These are phyloP conservation scores for Branchipolynoe longqiensis DNA, from an alignment of 2,888 invertebrate species.

Conservation along the genomic window DNA sequence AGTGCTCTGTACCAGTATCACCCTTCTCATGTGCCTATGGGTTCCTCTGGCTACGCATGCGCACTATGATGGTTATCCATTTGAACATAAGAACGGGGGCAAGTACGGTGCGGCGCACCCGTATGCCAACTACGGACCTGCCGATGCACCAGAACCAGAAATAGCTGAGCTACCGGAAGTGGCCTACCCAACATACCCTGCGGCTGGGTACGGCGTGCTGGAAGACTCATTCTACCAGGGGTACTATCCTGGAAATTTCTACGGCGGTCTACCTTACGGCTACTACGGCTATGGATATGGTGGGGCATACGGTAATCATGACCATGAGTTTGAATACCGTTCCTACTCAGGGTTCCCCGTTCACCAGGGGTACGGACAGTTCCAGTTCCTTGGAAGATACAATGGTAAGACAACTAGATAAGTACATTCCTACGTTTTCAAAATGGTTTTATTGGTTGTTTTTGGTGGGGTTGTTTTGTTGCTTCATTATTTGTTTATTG, in stretches of 20 bases:
- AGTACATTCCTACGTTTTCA: too few relatives aligned
- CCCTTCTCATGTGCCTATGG: neutral
- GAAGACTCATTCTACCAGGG: neutral
- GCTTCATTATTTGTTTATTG: too few relatives aligned
- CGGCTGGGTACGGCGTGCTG: neutral
- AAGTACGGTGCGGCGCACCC: slow-evolving; percentile 25
- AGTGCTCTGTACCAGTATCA: neutral
- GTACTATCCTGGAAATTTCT: neutral
- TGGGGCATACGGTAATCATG: neutral
- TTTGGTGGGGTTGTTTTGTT: too few relatives aligned
- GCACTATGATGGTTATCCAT: slow-evolving; percentile 24
- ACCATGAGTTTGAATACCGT: slow-evolving; percentile 20
- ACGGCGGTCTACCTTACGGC: neutral
- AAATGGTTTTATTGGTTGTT: too few relatives aligned
- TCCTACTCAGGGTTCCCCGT: slow-evolving; percentile 28
- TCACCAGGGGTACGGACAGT: slow-evolving; percentile 30
- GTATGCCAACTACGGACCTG: slow-evolving; percentile 26
- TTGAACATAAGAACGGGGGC: slow-evolving; percentile 24
- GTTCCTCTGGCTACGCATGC: neutral
- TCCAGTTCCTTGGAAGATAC: slow-evolving; percentile 22
- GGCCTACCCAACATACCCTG: neutral
- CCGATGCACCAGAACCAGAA: neutral
- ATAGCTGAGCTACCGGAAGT: neutral
- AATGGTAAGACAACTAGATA: neutral
- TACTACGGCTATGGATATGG: neutral